These are phyloP conservation scores for Molossus molossus DNA, from an alignment of 2,797 vertebrate genomes.

Conservation along the genomic window DNA sequence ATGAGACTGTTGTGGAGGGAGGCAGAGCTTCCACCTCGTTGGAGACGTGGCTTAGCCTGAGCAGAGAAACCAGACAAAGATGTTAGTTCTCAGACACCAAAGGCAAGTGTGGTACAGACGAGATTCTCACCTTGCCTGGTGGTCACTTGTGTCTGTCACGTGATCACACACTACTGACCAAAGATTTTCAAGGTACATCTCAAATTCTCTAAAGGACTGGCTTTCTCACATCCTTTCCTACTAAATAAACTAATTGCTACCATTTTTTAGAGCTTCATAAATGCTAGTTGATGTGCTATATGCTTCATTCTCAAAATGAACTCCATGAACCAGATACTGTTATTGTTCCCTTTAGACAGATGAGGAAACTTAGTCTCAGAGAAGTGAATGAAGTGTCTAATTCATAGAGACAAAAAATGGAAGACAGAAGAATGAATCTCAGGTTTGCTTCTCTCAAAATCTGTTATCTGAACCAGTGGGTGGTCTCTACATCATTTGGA, in stretches of 20 bases:
- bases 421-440: neutral
- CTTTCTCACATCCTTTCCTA: neutral
- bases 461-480: neutral
- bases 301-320: slow-evolving; percentile 28
- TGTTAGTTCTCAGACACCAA: slow-evolving; percentile 48
- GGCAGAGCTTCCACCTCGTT: slow-evolving; percentile 97
- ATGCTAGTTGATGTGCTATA: neutral
- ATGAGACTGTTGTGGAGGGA: slow-evolving; percentile 98
- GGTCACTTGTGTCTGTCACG: neutral
- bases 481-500: neutral
- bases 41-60: slow-evolving; percentile 96
- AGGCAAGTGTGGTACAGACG: neutral
- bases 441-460: slow-evolving; percentile 14
- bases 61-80: slow-evolving; percentile 79
- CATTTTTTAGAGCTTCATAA: neutral
- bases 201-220: neutral
- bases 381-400: neutral
- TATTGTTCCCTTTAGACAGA: neutral
- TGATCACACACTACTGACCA: neutral
- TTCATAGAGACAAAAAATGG: neutral
- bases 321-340: neutral
- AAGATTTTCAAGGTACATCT: slow-evolving; percentile 38
- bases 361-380: neutral
- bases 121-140: neutral
- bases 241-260: neutral